Base-by-base conservation (phyloP, 2,888 invertebrate species). In the Polydrusus cervinus region DNA sequence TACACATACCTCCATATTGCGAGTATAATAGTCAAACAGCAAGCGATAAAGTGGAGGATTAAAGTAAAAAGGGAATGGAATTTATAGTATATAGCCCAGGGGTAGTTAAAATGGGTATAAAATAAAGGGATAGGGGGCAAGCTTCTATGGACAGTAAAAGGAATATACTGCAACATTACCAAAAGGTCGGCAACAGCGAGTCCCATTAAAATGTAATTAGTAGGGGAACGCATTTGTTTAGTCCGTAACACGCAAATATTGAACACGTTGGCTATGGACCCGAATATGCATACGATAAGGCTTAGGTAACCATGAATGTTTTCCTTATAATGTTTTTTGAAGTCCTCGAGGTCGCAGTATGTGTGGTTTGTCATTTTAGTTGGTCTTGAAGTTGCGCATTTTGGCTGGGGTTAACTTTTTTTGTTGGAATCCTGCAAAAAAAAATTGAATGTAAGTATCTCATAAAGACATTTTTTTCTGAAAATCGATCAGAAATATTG, bases 131-230 rank as follows among this genome's bases (percentile, higher is more conserved):
- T 74, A 3, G 69, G 60, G 25, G 68, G 60, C 10, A 81, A 30
- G 53, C 78, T 78, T 62, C 80, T 34, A 85, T 93, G 92, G 40
- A 91, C 88, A 6, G 91, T 90, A 83, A 92, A 93, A 1, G 93
- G 93, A 71, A 94, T 90, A 83, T 93, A 94, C 80, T 95, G 94
- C 86, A 95, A 85, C 92, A 97, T 96, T 45, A 96, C 95, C 79
- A 95, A 91, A 85, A 96, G 92, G 84, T 97, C 96, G 0, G 95
- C 94, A 0, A 95, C 93, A 0, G 96, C 95, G 65, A 96, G 86
- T 87, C 93, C 91, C 79, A 94, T 95, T 55, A 96, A 89, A 67
- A 96, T 93, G 49, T 93, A 89, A 87, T 96, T 96, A 80, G 95
- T 95, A 1, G 96, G 94, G 62, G 91, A 90, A 18, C 93, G 90